These are phyloP conservation scores for Athalia cordata DNA, from an alignment of 2,888 invertebrate species.

Conservation along the genomic window DNA sequence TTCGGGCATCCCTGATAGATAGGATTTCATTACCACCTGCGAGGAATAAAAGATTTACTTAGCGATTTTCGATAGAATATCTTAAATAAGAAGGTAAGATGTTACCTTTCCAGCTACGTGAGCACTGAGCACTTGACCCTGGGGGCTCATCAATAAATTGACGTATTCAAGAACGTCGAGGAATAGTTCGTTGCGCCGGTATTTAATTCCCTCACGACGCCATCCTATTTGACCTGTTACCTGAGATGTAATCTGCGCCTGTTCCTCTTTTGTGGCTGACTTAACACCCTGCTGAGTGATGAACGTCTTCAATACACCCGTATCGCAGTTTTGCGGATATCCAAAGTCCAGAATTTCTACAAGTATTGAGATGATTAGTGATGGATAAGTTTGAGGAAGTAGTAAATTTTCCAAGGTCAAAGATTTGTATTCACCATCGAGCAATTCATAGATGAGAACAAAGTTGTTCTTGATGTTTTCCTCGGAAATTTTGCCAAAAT, in stretches of 20 bases:
- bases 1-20: constrained; percentile 99
- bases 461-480: constrained; percentile 99
- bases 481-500: constrained; percentile 99
- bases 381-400: not conserved
- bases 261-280: constrained; percentile 99
- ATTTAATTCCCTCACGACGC: constrained; percentile 99
- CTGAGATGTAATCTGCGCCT: constrained; percentile 99
- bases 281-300: constrained; percentile 99
- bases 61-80: not conserved
- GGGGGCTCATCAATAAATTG: constrained; percentile 99
- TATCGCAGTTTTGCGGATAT: constrained; percentile 99
- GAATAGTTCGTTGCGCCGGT: constrained; percentile 98
- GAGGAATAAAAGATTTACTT: constrained; percentile 24
- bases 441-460: constrained; percentile 98
- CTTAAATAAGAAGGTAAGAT: not conserved
- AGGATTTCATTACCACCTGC: constrained; percentile 98
- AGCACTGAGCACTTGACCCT: constrained; percentile 98
- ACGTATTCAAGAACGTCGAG: constrained; percentile 99
- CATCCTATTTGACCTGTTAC: constrained; percentile 98
- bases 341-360: constrained; percentile 99
- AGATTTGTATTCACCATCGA: constrained; percentile 86
- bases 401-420: not conserved
- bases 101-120: constrained; percentile 95
- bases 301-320: constrained; percentile 98
- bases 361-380: not conserved